Percentiles rank a stretch among this genome's conserved stretches.
These are phyloP conservation scores for Luehdorfia chinensis DNA, from an alignment of 1,140 invertebrate species.

Conservation along the genomic window DNA sequence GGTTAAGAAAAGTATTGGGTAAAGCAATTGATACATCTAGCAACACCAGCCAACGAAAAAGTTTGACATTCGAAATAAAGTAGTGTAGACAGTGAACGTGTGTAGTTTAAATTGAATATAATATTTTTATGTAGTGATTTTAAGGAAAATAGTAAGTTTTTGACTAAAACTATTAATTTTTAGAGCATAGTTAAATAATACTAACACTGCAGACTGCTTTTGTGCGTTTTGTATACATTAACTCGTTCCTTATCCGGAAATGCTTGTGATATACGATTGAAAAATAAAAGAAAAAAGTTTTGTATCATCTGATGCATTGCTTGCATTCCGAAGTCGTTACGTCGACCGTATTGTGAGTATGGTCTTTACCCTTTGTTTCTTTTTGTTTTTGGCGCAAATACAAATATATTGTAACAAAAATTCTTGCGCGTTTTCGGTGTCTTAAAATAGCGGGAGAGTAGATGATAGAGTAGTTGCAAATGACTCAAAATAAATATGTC, in stretches of 20 bases:
- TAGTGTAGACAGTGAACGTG: conserved; percentile 66
- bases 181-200: conserved; percentile 18
- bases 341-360: conserved; percentile 39
- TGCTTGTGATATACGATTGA: conserved; percentile 47
- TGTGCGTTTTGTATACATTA: conserved; percentile 20
- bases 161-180: conserved; percentile 48
- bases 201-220: conserved; percentile 14
- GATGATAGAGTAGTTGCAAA: conserved; percentile 33
- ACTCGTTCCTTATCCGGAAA: conserved; percentile 49
- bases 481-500: conserved; percentile 52
- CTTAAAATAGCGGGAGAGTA: conserved; percentile 64
- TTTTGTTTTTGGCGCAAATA: conserved; percentile 43
- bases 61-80: conserved; percentile 65
- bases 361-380: conserved; percentile 31
- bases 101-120: conserved; percentile 44
- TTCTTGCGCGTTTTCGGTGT: conserved; percentile 36
- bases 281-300: conserved; percentile 60
- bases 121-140: conserved; percentile 67
- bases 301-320: conserved; percentile 57
- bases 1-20: too few relatives aligned
- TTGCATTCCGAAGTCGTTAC: conserved; percentile 65
- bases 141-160: conserved; percentile 59
- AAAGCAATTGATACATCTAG: too few relatives aligned
- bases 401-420: conserved; percentile 29
- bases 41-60: conserved; percentile 41